These are phyloP conservation scores for Dasyprocta punctata DNA, from an alignment of 2,113 vertebrate species.

Conservation along the genomic window DNA sequence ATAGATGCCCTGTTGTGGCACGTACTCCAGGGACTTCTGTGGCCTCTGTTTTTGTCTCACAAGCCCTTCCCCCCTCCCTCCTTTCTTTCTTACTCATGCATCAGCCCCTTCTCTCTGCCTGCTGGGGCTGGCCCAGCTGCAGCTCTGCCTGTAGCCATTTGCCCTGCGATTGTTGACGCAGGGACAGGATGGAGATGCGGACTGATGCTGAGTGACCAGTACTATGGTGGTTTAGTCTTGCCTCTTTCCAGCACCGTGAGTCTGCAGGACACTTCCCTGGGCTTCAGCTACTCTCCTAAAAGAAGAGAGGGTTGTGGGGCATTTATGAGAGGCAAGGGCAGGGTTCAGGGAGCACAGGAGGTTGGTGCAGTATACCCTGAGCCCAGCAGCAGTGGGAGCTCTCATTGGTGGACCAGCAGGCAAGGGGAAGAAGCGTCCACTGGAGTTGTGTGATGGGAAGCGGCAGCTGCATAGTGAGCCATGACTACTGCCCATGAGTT, in stretches of 20 bases:
- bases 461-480: not conserved
- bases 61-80: not conserved
- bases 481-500: not conserved
- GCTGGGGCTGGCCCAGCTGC: too few species aligned
- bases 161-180: not conserved
- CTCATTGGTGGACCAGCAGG: not conserved
- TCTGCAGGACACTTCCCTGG: not conserved
- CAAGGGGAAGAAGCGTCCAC: not conserved
- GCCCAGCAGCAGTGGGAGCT: not conserved
- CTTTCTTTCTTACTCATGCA: not conserved
- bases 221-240: not conserved
- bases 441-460: not conserved
- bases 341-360: not conserved
- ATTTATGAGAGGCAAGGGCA: not conserved
- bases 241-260: not conserved
- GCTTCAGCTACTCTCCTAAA: not conserved
- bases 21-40: rapidly evolving
- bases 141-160: not conserved
- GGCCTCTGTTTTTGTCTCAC: not conserved
- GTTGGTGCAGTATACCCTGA: not conserved
- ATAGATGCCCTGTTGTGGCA: not conserved
- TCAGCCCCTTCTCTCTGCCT: not conserved
- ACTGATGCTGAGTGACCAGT: rapidly evolving
- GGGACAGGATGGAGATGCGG: not conserved
- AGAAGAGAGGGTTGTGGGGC: not conserved